Evolutionary conservation across 2,888 invertebrate genomes (phyloP).

Genomic region (Aporophyla lueneburgensis): DNA sequence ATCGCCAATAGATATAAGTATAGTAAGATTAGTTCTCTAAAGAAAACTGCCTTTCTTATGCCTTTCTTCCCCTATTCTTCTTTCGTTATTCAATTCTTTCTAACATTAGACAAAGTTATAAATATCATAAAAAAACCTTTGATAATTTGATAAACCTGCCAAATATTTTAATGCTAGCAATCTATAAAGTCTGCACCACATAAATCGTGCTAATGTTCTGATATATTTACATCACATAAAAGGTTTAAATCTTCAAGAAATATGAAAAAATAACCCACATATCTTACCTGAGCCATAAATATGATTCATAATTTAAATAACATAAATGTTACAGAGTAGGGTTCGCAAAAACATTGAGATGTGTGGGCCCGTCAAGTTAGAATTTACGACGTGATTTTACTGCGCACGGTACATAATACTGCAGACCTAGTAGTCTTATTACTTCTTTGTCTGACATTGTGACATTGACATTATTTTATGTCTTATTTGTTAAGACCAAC

Average conservation of each 20-base stretch:
- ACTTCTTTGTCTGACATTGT: slow-evolving; percentile 49
- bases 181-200: slow-evolving; percentile 8
- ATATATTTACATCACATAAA: slow-evolving; percentile 32
- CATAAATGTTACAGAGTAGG: slow-evolving; percentile 56
- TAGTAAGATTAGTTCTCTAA: slow-evolving; percentile 10
- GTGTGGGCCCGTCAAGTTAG: slow-evolving; percentile 53
- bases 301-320: slow-evolving; percentile 66
- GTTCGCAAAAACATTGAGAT: slow-evolving; percentile 60
- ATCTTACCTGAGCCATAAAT: slow-evolving; percentile 53
- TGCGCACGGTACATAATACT: slow-evolving; percentile 54
- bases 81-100: background rate
- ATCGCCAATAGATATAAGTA: slow-evolving; percentile 2
- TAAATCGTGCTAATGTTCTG: slow-evolving; percentile 7
- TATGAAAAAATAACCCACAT: slow-evolving; percentile 40
- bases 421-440: slow-evolving; percentile 38
- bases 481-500: slow-evolving; percentile 51
- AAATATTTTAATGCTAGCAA: background rate
- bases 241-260: slow-evolving; percentile 33
- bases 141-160: background rate
- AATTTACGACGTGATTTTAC: slow-evolving; percentile 66
- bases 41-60: background rate
- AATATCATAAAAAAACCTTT: background rate
- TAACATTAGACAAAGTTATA: background rate
- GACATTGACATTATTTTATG: slow-evolving; percentile 63
- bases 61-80: background rate